Evolutionary conservation across 2,113 vertebrate species (phyloP), one percentile per base, ranked within the genome.

Genomic region (Aptenodytes forsteri): DNA sequence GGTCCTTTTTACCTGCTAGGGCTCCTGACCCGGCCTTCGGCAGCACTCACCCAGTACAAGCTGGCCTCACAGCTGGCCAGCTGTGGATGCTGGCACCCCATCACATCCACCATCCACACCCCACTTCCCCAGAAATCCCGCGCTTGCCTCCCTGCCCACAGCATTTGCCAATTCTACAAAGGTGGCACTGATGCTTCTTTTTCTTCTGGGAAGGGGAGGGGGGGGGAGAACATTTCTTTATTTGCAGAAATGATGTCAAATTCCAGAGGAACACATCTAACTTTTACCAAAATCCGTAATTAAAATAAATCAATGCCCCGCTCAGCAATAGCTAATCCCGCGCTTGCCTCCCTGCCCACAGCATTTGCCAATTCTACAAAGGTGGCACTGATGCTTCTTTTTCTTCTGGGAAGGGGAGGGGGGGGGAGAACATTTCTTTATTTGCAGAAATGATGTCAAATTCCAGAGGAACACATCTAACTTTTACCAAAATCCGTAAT

Each of bases 281-380:
- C 20, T 73, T 61, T 14, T 15, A 62, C 7, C 47, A 20, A 55
- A 56, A 23, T 10, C 11, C 4, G 3, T 16, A 55, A 72, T 20
- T 46, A 25, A n/a, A 77, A 38, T 23, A 66, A 90, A 42, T 15
- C 49, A 32, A 52, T 17, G 2, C 11, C 44, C 47, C 1, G 2
- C n/a, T 22, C 29, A 1, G 7, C 34, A 27, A 34, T 12, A 44
- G 16, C 38, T 19, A 56, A 34, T 1, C 10, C 42, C 1, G 0
- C 2, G 0, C 13, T n/a, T 38, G 42, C 20, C 46, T 25, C 67
- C 27, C 42, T 3, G 29, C 38, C 49, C 67, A 22, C 44, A 59
- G 54, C 50, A 11, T 8, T 36, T 18, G 30, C 46, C 44, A 67
- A 3, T 52, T 27, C 58, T 27, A 23, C 49, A n/a, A 7, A 56